Evolutionary conservation across 2,113 vertebrate genomes (phyloP).

Genomic region (Falco punctatus): DNA sequence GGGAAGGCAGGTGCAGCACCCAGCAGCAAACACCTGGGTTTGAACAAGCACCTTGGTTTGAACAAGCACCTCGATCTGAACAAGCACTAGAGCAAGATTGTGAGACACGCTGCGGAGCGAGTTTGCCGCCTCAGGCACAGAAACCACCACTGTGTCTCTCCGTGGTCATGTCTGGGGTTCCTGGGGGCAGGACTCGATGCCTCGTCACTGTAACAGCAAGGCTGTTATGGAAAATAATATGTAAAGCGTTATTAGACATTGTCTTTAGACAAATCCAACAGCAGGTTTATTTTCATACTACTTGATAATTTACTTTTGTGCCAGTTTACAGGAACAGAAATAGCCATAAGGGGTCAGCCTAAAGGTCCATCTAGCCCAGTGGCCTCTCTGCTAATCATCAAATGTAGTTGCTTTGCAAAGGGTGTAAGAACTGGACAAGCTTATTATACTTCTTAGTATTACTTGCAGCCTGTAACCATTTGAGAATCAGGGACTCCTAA

Average conservation of each 20-base stretch:
- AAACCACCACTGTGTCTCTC: not conserved
- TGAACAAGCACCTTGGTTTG: not conserved
- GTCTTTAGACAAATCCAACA: not conserved
- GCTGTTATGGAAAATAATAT: not conserved
- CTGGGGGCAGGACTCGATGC: not conserved
- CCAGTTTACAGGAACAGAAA: not conserved
- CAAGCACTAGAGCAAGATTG: not conserved
- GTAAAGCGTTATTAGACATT: not conserved
- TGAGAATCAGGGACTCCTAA: not conserved
- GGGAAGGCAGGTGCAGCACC: not conserved
- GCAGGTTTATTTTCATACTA: not conserved
- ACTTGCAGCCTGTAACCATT: not conserved
- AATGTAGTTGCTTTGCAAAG: not conserved
- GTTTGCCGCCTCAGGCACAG: not conserved
- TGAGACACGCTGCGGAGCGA: not conserved
- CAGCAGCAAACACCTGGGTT: not conserved
- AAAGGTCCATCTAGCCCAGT: not conserved
- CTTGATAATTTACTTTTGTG: not conserved
- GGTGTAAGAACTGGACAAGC: not conserved
- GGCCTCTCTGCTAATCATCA: not conserved
- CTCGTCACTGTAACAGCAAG: not conserved
- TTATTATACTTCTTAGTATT: not conserved
- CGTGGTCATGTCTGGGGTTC: not conserved
- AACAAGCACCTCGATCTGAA: not conserved
- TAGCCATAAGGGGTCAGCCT: not conserved